Percentiles rank a stretch among this genome's conserved stretches.
phyloP scores from a whole-genome alignment of 2,113 vertebrate genomes.

The Chrysochloris asiatica region DNA sequence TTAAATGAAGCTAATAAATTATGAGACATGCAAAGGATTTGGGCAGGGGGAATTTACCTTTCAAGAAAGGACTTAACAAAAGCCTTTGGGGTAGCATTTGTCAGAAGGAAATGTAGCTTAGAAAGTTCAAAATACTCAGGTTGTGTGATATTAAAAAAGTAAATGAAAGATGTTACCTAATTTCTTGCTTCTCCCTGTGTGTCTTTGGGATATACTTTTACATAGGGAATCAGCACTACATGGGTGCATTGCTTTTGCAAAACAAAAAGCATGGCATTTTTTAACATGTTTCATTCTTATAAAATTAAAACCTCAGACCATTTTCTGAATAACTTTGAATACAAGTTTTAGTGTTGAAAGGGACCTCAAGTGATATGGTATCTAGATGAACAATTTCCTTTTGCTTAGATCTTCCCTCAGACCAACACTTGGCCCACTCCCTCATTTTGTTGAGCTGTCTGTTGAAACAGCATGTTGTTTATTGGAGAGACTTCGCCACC shows the following conservation, averaged over 20 bases:
- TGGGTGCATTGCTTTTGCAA: conserved; percentile 17
- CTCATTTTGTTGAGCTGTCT: background rate
- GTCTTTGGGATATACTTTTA: conserved; percentile 30
- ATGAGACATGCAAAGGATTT: background rate
- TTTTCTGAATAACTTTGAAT: conserved; percentile 41
- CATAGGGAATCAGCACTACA: background rate
- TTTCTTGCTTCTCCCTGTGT: background rate
- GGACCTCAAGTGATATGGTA: background rate
- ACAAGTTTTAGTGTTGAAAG: conserved; percentile 11
- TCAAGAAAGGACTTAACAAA: conserved; percentile 15
- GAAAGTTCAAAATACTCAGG: conserved; percentile 17
- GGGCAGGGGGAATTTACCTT: background rate
- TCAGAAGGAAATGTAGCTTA: background rate
- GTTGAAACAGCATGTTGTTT: no score
- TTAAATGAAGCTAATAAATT: conserved; percentile 19
- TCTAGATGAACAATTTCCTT: background rate
- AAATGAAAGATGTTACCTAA: background rate
- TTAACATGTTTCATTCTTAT: background rate
- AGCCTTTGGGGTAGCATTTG: background rate
- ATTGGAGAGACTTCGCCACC: no score
- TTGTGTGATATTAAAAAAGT: conserved; percentile 25
- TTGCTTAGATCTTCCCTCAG: conserved; percentile 7
- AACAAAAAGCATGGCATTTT: conserved; percentile 32
- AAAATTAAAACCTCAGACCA: conserved; percentile 27
- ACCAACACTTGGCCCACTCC: background rate